phyloP scores from a whole-genome alignment of 2,888 invertebrate genomes.

The Hirtodrosophila cameraria region DNA sequence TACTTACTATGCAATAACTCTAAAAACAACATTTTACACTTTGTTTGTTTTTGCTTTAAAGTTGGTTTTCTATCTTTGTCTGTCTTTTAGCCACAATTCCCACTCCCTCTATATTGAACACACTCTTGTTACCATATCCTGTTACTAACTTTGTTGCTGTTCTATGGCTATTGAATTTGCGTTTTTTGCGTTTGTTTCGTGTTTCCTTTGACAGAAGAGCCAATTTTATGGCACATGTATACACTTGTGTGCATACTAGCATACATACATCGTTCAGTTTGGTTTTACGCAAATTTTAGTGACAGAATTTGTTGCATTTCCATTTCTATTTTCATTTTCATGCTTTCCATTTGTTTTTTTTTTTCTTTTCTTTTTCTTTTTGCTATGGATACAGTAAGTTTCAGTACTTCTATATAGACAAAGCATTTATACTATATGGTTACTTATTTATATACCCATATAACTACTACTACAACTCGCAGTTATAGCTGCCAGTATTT shows the following conservation, averaged over 20 bases:
- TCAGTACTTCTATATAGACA: conserved; percentile 26
- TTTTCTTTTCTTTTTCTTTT: conserved; percentile 12
- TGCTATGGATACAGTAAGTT: conserved; percentile 21
- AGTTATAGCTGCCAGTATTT: conserved; percentile 30
- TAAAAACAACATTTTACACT: conserved; percentile 30
- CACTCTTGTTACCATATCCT: conserved; percentile 16
- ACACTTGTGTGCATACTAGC: conserved; percentile 29
- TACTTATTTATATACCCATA: conserved; percentile 29
- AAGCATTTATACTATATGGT: conserved; percentile 36
- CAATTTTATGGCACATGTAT: conserved; percentile 46
- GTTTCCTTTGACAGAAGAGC: conserved; percentile 40
- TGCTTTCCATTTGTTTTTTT: conserved; percentile 15
- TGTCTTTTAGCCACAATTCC: conserved; percentile 14
- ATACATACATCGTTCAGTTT: conserved; percentile 34
- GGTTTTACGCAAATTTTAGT: conserved; percentile 46
- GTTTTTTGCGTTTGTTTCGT: conserved; percentile 48
- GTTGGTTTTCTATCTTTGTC: conserved; percentile 33
- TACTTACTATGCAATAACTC: conserved; percentile 21
- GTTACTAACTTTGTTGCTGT: conserved; percentile 45
- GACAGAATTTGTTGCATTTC: conserved; percentile 41
- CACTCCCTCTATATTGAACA: neutral
- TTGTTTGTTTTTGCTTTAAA: conserved; percentile 53
- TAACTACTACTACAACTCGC: conserved; percentile 22
- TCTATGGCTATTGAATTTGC: conserved; percentile 49
- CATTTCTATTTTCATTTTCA: conserved; percentile 5